Base-by-base conservation (phyloP, 2,797 vertebrate genomes). In the Clarias fuscus region DNA sequence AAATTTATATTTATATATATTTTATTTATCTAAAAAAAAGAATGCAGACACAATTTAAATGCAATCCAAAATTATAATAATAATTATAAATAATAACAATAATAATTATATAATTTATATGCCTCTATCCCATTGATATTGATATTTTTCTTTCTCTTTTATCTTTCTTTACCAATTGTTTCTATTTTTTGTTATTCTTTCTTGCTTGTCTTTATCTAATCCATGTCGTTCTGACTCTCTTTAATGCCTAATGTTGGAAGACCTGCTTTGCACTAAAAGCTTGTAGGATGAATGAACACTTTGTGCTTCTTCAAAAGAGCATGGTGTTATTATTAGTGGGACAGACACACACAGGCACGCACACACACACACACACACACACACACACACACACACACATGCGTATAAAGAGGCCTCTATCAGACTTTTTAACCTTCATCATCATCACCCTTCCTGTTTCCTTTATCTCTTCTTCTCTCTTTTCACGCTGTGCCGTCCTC, bases 401-500 rank as follows among this genome's bases (percentile, higher is more conserved):
- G 86, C 87, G 90, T 87, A 24, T 18, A 90, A 87, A 85, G 91
- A 91, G 84, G 92, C 91, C 93, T 95, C 92, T 93, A 89, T 94
- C 87, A 24, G 88, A 91, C 89, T 92, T 92, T 88, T 92, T 92
- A 92, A 94, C 92, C 92, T 94, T 94, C 93, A 82, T 90, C 67
- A 85, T 93, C 92, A 7, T 93, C 92, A 91, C 90, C 91, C 93
- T 86, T 89, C 84, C 87, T 85, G 84, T 86, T 89, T 89, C 72
- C 56, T 58, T 72, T 75, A 86, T 58, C 71, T n/a, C 71, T 65
- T 37, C 61, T 67, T 24, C 83, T 68, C 43, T 30, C 59, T 48
- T 84, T 75, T 59, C 40, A 78, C 64, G 17, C 40, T 59, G 73
- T 75, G 53, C 30, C 13, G 72, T 67, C 82, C 85, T 56, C 72